Conservation (phyloP, 2,888 invertebrate genomes). For the Punctoribates punctum region DNA sequence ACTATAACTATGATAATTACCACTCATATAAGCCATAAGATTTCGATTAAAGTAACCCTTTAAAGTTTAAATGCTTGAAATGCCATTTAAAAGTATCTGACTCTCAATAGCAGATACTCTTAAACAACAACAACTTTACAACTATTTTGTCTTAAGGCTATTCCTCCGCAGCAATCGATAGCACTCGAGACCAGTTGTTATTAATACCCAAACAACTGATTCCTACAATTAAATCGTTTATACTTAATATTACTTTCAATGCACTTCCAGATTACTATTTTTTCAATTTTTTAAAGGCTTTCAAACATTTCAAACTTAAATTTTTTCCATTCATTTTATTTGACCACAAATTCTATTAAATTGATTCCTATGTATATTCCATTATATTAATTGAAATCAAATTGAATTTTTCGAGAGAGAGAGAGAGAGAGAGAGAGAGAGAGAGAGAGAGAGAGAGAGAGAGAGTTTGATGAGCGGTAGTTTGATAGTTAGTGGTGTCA, state of each 20-base stretch:
- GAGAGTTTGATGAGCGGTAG: constrained; percentile 3
- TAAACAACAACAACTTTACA: neutral
- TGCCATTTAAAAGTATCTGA: neutral
- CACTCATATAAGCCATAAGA: neutral
- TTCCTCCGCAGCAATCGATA: neutral
- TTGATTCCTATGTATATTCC: too few relatives aligned
- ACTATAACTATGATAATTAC: constrained; percentile 22
- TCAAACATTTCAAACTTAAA: too few relatives aligned
- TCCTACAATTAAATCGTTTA: neutral
- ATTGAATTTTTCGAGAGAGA: too few relatives aligned
- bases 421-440: too few relatives aligned
- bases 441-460: neutral
- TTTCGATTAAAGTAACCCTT: neutral
- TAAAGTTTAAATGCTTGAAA: constrained; percentile 6
- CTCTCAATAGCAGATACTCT: neutral
- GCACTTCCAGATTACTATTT: too few relatives aligned
- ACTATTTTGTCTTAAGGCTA: neutral
- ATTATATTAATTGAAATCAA: too few relatives aligned
- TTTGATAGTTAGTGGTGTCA: constrained; percentile 18
- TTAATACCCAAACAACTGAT: too few relatives aligned
- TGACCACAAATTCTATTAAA: too few relatives aligned
- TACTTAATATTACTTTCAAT: neutral
- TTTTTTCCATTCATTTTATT: too few relatives aligned
- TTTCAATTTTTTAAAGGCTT: too few relatives aligned
- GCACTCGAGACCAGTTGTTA: neutral